These are phyloP conservation scores for Tragelaphus buxtoni DNA, from an alignment of 2,113 vertebrate genomes.

Conservation along the genomic window DNA sequence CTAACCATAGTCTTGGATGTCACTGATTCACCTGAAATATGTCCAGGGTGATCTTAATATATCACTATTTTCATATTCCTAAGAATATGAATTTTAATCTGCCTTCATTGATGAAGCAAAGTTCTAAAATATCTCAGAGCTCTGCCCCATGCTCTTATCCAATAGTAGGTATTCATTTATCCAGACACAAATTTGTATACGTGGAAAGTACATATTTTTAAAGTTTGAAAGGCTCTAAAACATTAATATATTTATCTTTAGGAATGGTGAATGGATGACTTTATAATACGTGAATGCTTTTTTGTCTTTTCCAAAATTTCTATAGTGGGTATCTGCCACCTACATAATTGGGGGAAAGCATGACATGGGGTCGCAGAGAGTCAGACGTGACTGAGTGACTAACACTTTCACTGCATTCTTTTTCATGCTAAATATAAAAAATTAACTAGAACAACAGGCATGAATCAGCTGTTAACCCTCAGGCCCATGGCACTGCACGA, in stretches of 20 bases:
- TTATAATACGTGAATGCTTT: neutral
- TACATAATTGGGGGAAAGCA: neutral
- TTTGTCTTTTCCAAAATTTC: constrained; percentile 19
- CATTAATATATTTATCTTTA: neutral
- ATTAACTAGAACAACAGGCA: neutral
- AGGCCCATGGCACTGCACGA: neutral
- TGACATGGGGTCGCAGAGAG: neutral
- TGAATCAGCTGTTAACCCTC: neutral
- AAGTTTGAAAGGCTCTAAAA: constrained; percentile 7
- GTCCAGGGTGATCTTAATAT: neutral
- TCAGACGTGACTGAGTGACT: neutral
- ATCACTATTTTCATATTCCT: neutral
- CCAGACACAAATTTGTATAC: neutral
- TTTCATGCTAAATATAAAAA: constrained; percentile 2
- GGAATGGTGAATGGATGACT: neutral
- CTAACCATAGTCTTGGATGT: neutral
- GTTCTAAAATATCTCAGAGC: neutral
- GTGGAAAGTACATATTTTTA: neutral
- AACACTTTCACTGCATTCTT: neutral
- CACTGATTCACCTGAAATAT: neutral
- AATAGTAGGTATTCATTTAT: neutral
- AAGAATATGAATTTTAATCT: neutral
- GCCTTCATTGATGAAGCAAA: neutral
- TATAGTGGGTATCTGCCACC: neutral
- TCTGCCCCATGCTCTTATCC: neutral